Conservation (phyloP, 2,113 vertebrate species). For the Empidonax alnorum region DNA sequence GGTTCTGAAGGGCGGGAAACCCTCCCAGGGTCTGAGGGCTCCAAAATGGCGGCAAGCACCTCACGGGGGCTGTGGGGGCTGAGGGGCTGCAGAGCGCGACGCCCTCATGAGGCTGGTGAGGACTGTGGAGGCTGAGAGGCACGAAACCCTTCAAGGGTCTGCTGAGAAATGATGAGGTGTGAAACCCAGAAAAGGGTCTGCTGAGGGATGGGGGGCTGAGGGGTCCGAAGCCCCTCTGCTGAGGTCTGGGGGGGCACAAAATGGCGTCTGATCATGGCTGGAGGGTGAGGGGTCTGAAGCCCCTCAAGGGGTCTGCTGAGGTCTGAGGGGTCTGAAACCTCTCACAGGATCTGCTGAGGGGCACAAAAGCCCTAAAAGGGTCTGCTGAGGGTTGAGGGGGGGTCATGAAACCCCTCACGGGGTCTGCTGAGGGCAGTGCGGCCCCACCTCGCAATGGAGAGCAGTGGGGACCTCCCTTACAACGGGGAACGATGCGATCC, state of each 20-base stretch:
- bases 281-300: no score
- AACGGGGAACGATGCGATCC: neutral
- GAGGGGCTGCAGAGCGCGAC: no score
- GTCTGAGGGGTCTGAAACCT: no score
- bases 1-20: neutral
- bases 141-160: neutral
- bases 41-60: neutral
- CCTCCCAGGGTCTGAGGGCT: neutral
- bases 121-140: neutral
- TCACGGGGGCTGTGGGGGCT: neutral
- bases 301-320: neutral
- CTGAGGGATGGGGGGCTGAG: neutral
- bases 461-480: no score
- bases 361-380: no score
- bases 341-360: neutral
- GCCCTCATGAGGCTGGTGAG: no score
- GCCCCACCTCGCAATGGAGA: neutral
- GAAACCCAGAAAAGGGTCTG: neutral
- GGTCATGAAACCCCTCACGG: fast-evolving
- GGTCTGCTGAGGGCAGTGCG: neutral
- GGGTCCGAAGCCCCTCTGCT: no score
- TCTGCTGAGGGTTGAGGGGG: neutral
- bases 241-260: neutral
- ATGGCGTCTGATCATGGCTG: no score
- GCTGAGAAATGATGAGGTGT: neutral